Conservation (phyloP, 1,140 invertebrate species). For the Zaprionus africanus region DNA sequence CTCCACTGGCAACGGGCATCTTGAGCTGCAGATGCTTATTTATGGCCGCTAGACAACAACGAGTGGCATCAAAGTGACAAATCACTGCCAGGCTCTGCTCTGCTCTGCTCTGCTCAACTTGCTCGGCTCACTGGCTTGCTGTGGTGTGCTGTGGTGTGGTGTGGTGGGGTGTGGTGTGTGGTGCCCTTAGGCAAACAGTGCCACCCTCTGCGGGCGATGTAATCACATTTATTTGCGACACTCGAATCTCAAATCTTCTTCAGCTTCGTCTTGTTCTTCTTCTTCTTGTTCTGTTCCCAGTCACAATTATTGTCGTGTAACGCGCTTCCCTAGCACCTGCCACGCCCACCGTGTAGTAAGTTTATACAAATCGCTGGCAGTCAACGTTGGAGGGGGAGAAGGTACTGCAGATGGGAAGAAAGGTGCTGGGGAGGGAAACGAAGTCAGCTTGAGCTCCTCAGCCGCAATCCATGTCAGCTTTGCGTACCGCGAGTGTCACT, state of each 20-base stretch:
- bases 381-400: background rate
- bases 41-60: slow-evolving; percentile 49
- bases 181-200: slow-evolving; percentile 18
- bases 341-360: slow-evolving; percentile 43
- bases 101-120: slow-evolving; percentile 1
- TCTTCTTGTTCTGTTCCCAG: slow-evolving; percentile 19
- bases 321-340: slow-evolving; percentile 26
- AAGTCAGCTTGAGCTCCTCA: slow-evolving; percentile 20
- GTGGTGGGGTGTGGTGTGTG: background rate
- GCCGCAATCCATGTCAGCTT: slow-evolving; percentile 47
- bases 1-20: slow-evolving; percentile 18
- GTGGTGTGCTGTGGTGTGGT: background rate
- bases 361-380: slow-evolving; percentile 72
- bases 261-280: background rate
- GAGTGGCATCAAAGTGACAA: slow-evolving; percentile 65
- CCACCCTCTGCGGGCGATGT: slow-evolving; percentile 47
- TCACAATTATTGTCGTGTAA: slow-evolving; percentile 76
- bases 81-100: slow-evolving; percentile 55
- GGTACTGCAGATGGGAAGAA: background rate
- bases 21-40: slow-evolving; percentile 66
- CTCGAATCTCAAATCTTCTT: slow-evolving; percentile 47
- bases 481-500: slow-evolving; percentile 39
- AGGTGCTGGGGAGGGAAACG: background rate
- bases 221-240: slow-evolving; percentile 80
- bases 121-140: background rate